Base-by-base conservation (phyloP, 2,113 vertebrate genomes). In the Micronisus gabar region DNA sequence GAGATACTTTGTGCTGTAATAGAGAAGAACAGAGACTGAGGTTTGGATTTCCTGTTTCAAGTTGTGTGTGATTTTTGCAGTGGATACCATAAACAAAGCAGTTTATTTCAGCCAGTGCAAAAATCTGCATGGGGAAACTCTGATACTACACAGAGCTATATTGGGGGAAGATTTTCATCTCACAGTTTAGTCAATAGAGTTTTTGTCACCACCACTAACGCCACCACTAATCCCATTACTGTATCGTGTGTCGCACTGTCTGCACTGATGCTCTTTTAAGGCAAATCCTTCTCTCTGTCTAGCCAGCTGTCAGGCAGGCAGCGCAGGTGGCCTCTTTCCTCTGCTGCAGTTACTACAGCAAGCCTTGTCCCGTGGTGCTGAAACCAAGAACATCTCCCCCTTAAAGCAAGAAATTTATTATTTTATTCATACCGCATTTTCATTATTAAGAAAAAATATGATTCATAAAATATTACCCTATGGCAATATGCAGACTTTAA, bases 391-490 rank as follows among this genome's bases (percentile, higher is more conserved):
- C 55, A 73, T 88, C 71, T 96, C 26, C 6, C 15, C 45, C 89
- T 95, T 47, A 78, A 81, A 98, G 96, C 71, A 90, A 84, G 67
- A 96, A 81, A 93, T 89, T 62, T 7, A 76, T 86, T 96, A 93
- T 94, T 97, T 91, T 75, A 95, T 96, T 97, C 88, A 94, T 86
- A 82, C 29, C 78, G 91, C 50, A 81, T 95, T 96, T 87, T 88
- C 55, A 93, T 93, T 88, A 90, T 82, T 95, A 93, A 74, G 88
- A 91, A 96, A 97, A 96, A 90, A 83, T 78, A 50, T 76, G 84
- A 95, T 93, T 94, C 90, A 95, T 97, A 93, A 97, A 97, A 71
- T 74, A 47, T 59, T 92, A 91, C 67, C 96, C 93, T 38, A 83
- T 87, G 95, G 90, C 97, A 97, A 97, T 89, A 96, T 19, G 17